Percentiles rank a stretch among this genome's conserved stretches.
These are phyloP conservation scores for Pandemis corylana DNA, from an alignment of 2,888 invertebrate genomes.

Conservation along the genomic window DNA sequence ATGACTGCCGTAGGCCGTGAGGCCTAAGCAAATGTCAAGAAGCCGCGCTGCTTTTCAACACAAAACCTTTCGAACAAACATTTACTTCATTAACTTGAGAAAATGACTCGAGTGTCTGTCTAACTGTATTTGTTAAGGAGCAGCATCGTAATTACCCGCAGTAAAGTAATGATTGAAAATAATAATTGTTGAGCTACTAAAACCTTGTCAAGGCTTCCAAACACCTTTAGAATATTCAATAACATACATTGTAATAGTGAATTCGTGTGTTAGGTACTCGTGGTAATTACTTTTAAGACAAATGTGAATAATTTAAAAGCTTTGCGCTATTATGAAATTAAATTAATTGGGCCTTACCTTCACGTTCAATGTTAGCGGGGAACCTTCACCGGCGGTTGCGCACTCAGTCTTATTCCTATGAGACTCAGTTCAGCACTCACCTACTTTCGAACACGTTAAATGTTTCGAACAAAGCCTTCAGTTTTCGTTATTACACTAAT, in stretches of 20 bases:
- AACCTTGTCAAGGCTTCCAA: slow-evolving; percentile 20
- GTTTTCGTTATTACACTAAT: slow-evolving; percentile 53
- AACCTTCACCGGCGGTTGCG: slow-evolving; percentile 51
- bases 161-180: slow-evolving; percentile 4
- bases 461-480: slow-evolving; percentile 70
- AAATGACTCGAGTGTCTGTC: not conserved
- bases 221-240: slow-evolving; percentile 27
- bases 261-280: slow-evolving; percentile 32
- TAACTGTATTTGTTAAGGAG: not conserved
- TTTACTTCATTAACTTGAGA: not conserved
- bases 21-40: slow-evolving; percentile 31
- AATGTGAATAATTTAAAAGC: slow-evolving; percentile 52
- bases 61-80: slow-evolving; percentile 4
- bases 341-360: slow-evolving; percentile 75
- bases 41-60: slow-evolving; percentile 15
- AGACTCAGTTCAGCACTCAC: slow-evolving; percentile 65
- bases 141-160: not conserved
- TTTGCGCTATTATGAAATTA: slow-evolving; percentile 62
- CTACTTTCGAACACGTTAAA: slow-evolving; percentile 75
- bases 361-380: slow-evolving; percentile 71
- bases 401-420: slow-evolving; percentile 59
- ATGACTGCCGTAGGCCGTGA: slow-evolving; percentile 8
- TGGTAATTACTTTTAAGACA: slow-evolving; percentile 49
- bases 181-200: slow-evolving; percentile 7
- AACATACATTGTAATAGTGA: slow-evolving; percentile 34